Evolutionary conservation across 2,797 vertebrate species (phyloP).

Genomic region (Orientallactaga sibirica): DNA sequence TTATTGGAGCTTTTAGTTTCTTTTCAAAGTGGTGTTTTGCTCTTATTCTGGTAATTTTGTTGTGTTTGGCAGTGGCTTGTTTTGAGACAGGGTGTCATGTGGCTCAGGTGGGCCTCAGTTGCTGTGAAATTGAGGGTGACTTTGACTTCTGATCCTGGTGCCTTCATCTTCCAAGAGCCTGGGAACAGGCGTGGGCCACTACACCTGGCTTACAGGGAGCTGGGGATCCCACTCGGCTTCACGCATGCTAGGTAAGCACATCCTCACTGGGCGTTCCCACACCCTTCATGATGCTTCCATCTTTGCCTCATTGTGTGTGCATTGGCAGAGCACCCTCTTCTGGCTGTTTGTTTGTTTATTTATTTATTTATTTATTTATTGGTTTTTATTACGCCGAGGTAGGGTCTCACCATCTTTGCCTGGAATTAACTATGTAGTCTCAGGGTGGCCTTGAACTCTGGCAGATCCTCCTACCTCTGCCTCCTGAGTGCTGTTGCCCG

Average conservation of each 20-base stretch:
- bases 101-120: background rate
- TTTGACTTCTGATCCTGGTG: background rate
- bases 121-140: background rate
- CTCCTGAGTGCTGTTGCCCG: no score
- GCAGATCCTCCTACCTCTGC: no score
- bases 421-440: no score
- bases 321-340: no score
- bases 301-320: no score
- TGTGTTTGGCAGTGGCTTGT: background rate
- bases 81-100: background rate
- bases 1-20: slow-evolving; percentile 11
- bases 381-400: no score
- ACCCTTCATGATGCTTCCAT: no score
- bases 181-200: background rate
- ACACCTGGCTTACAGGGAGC: background rate
- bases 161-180: background rate
- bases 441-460: no score
- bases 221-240: background rate
- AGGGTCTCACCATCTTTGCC: no score
- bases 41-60: background rate
- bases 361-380: no score
- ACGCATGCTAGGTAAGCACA: background rate
- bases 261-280: no score
- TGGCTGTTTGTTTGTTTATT: no score
- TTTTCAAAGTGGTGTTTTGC: background rate